Evolutionary conservation across 2,888 invertebrate genomes (phyloP), one percentile per base, ranked within the genome.

Genomic region (Troilus luridus): DNA sequence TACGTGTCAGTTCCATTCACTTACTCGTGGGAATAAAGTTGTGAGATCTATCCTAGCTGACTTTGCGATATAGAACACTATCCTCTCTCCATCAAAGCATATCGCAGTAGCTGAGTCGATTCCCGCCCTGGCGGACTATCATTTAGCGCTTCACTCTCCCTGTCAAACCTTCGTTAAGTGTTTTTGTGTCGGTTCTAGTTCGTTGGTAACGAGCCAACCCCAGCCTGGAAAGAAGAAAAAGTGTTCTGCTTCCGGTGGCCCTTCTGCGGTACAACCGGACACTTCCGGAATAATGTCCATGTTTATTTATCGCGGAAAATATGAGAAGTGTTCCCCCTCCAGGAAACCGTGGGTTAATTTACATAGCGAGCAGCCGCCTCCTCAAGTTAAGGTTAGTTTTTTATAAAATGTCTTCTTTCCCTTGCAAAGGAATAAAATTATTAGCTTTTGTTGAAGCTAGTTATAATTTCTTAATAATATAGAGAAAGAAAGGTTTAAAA

Each of bases 261-360:
- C 59, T 59, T 59, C 41, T 24, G 12, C 64, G 11, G 64, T 12
- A 64, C n/a, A 64, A 64, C 67, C 14, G 67, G 67, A 12, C 72
- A 41, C 72, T 77, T 77, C 72, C 41, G 14, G 72, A 8, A 17
- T 41, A 41, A 77, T 77, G 27, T 77, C 72, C 72, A 77, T 41
- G 72, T 77, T 77, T 77, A 77, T 77, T 77, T 41, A 41, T 77
- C 41, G 10, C 9, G 41, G 72, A 41, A 77, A 77, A 77, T 77
- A 41, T 77, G 72, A 77, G 72, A 77, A 14, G 12, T 67, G 5
- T 67, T 14, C 67, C 14, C 14, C 41, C 14, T 2, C 41, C 41
- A 41, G 41, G 41, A 41, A 41, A 41, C 41, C 24, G 19, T 17
- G 72, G 72, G 9, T 17, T 19, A 0, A 77, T 77, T 77, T 77